A percentile compares a stretch with the other conserved stretches of the same genome.
Conservation (phyloP, 23 tunicate species). For the Oikopleura vanhoeffeni region DNA sequence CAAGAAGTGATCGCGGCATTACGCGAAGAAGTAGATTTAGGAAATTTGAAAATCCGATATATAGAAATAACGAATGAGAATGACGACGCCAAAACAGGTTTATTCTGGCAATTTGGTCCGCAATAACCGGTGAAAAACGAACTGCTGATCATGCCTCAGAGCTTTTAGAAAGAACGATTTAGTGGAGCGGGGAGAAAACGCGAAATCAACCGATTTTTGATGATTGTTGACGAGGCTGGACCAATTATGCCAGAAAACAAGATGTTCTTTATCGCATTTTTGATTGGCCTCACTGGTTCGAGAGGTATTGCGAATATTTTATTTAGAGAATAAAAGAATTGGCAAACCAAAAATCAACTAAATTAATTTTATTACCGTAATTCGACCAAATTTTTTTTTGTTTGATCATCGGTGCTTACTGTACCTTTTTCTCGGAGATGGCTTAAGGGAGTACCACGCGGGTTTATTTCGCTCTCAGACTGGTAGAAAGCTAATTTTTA, state of each 20-base stretch:
- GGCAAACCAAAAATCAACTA: too few relatives aligned
- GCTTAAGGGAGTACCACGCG: too few relatives aligned
- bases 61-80: conserved; percentile 82
- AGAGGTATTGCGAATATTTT: too few relatives aligned
- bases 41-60: conserved; percentile 29
- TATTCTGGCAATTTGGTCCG: conserved; percentile 30
- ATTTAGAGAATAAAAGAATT: too few relatives aligned
- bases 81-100: conserved; percentile 76
- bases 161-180: conserved; percentile 37
- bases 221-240: conserved; percentile 67
- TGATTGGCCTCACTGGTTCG: conserved; percentile 99
- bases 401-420: too few relatives aligned
- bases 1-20: conserved; percentile 49
- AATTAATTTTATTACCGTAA: too few relatives aligned
- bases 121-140: conserved; percentile 40
- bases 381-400: too few relatives aligned
- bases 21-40: conserved; percentile 27
- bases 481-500: too few relatives aligned
- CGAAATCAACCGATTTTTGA: conserved; percentile 28
- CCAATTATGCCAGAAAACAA: conserved; percentile 72
- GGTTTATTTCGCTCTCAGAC: too few relatives aligned
- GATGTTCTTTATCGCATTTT: conserved; percentile 92
- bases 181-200: conserved; percentile 19
- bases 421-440: too few relatives aligned
- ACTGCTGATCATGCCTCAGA: conserved; percentile 79